A percentile compares a stretch with the other conserved stretches of the same genome.
Evolutionary conservation across 2,797 vertebrate genomes (phyloP).

Genomic region (Champsocephalus gunnari): DNA sequence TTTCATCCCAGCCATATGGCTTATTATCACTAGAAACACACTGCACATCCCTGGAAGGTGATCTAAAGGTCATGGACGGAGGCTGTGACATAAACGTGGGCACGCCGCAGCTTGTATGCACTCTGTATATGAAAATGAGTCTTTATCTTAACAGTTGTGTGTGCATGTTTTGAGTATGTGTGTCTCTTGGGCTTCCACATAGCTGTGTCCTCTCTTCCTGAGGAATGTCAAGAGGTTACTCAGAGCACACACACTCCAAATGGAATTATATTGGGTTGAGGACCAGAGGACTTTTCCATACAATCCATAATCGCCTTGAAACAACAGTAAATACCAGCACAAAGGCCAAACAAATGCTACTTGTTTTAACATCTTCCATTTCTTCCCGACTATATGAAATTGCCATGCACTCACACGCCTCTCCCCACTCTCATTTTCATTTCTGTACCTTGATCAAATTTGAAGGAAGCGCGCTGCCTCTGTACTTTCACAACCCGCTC

Average conservation of each 20-base stretch:
- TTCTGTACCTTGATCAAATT: slow-evolving; percentile 62
- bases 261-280: slow-evolving; percentile 48
- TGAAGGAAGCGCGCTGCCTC: slow-evolving; percentile 60
- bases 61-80: slow-evolving; percentile 50
- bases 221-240: slow-evolving; percentile 53
- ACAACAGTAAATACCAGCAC: slow-evolving; percentile 46
- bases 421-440: slow-evolving; percentile 22
- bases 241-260: slow-evolving; percentile 22
- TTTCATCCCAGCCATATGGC: slow-evolving; percentile 52
- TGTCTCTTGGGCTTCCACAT: slow-evolving; percentile 51
- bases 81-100: slow-evolving; percentile 36
- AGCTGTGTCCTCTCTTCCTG: slow-evolving; percentile 45
- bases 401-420: slow-evolving; percentile 12
- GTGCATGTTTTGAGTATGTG: slow-evolving; percentile 35
- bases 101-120: slow-evolving; percentile 30
- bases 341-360: slow-evolving; percentile 68
- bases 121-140: slow-evolving; percentile 61
- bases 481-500: slow-evolving; percentile 54
- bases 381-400: slow-evolving; percentile 18
- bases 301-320: slow-evolving; percentile 64
- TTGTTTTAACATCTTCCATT: slow-evolving; percentile 36
- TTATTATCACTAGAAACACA: slow-evolving; percentile 35
- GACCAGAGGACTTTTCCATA: slow-evolving; percentile 44
- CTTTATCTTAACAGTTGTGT: slow-evolving; percentile 46
- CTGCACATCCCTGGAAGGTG: slow-evolving; percentile 35